Evolutionary conservation across 2,797 vertebrate genomes (phyloP).

Genomic region (Pseudomugil tenellus): DNA sequence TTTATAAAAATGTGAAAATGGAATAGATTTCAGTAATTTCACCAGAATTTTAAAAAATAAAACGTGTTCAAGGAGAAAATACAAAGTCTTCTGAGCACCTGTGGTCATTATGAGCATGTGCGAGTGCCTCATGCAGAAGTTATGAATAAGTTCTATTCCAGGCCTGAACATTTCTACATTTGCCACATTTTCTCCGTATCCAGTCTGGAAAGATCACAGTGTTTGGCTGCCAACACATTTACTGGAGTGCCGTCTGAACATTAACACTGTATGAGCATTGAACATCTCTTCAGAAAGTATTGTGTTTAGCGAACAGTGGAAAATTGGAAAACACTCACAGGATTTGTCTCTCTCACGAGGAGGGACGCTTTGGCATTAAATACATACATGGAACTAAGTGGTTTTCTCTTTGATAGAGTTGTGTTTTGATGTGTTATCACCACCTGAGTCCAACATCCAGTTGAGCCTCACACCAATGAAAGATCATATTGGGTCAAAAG

Average conservation of each 20-base stretch:
- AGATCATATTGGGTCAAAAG: neutral
- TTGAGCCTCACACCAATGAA: neutral
- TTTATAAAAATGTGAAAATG: too few relatives aligned
- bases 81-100: too few relatives aligned
- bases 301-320: neutral
- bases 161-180: neutral
- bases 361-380: neutral
- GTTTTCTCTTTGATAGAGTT: neutral
- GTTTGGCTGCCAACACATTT: neutral
- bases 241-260: neutral
- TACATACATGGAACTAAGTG: too few relatives aligned
- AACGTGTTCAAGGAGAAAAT: too few relatives aligned
- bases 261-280: neutral
- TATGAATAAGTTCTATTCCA: neutral
- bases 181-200: neutral
- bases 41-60: too few relatives aligned
- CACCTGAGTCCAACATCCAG: conserved; percentile 1
- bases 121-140: too few relatives aligned
- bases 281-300: neutral
- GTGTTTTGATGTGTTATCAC: neutral
- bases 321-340: neutral
- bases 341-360: neutral
- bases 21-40: too few relatives aligned
- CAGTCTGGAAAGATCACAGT: neutral
- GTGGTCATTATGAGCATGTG: too few relatives aligned